phyloP scores from a whole-genome alignment of 2,797 vertebrate species.

The Novumbra hubbsi region DNA sequence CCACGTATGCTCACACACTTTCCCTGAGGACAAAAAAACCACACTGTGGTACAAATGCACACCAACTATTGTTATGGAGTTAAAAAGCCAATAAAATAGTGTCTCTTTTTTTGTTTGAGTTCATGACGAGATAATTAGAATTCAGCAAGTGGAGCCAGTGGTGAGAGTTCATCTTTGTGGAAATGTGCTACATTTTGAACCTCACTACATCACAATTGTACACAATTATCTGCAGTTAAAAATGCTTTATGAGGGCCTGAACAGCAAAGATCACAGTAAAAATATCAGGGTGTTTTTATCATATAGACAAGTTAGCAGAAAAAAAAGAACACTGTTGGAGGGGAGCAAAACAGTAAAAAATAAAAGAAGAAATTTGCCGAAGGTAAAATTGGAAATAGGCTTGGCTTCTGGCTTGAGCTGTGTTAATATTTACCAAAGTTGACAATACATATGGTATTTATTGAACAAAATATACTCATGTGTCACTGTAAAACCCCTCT shows the following conservation, averaged over 20 bases:
- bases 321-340: constrained; percentile 16
- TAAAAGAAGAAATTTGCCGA: background rate
- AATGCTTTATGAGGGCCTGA: constrained; percentile 58
- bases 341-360: background rate
- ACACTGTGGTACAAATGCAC: constrained; percentile 30
- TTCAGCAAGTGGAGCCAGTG: constrained; percentile 65
- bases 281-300: constrained; percentile 42
- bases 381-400: background rate
- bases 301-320: constrained; percentile 34
- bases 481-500: background rate
- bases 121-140: constrained; percentile 74
- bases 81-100: constrained; percentile 63
- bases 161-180: constrained; percentile 64
- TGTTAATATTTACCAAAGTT: background rate
- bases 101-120: constrained; percentile 55
- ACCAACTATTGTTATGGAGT: constrained; percentile 57
- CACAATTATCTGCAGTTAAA: constrained; percentile 70
- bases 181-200: constrained; percentile 66
- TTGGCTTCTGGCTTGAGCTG: background rate
- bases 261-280: constrained; percentile 35
- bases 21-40: constrained; percentile 8
- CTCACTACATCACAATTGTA: constrained; percentile 62
- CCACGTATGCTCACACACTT: constrained; percentile 18
- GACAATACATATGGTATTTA: constrained; percentile 3
- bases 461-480: background rate